Evolutionary conservation across 1,140 invertebrate genomes (phyloP).

Genomic region (Aphis gossypii): DNA sequence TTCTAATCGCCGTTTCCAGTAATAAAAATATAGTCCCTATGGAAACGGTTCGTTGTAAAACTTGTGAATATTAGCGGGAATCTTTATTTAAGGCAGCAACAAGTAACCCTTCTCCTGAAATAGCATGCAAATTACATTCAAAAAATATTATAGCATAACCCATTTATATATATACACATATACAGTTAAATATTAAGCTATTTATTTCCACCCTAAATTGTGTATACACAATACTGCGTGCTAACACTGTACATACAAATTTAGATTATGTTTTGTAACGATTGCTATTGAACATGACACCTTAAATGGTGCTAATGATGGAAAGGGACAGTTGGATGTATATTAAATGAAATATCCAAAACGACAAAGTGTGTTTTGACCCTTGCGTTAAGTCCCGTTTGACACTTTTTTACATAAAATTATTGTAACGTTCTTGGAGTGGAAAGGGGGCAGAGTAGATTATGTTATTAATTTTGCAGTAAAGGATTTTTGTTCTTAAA

Average conservation of each 20-base stretch:
- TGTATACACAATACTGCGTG: neutral
- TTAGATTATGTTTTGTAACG: neutral
- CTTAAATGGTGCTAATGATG: neutral
- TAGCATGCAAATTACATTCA: neutral
- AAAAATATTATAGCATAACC: neutral
- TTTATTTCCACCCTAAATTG: neutral
- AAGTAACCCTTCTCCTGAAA: neutral
- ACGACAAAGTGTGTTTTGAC: neutral
- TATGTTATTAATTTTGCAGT: neutral
- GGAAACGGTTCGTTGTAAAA: neutral
- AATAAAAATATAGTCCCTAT: slow-evolving; percentile 15
- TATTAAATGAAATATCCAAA: neutral
- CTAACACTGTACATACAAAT: neutral
- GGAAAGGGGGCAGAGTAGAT: neutral
- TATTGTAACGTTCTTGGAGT: neutral
- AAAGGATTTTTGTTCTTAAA: neutral
- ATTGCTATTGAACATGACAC: slow-evolving; percentile 4
- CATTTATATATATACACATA: neutral
- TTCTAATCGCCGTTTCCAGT: neutral
- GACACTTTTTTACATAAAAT: neutral
- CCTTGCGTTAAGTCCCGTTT: neutral
- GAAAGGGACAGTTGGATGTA: neutral
- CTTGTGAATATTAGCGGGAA: neutral
- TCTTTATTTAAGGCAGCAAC: neutral
- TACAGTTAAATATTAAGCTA: neutral